These are phyloP conservation scores for Hippolais icterina DNA, from an alignment of 2,113 vertebrate genomes.

Conservation along the genomic window DNA sequence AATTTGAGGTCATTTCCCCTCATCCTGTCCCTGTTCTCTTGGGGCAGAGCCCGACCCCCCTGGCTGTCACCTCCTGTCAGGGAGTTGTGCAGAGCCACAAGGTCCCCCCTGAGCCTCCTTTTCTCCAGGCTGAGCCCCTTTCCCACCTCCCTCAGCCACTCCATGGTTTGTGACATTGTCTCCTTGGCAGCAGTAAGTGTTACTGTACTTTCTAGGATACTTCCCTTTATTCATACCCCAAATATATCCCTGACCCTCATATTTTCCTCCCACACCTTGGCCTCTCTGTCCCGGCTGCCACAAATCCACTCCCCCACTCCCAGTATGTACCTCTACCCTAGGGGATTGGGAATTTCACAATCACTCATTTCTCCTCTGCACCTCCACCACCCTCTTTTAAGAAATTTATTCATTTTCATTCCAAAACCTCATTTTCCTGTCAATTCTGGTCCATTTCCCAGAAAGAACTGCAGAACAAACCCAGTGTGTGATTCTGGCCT, in stretches of 20 bases:
- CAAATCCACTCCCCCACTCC: accelerated
- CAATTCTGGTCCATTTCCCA: background rate
- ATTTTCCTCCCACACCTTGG: background rate
- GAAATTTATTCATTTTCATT: background rate
- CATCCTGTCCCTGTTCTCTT: background rate
- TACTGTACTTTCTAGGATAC: background rate
- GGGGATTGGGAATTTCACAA: background rate
- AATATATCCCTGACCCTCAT: background rate
- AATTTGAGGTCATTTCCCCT: accelerated
- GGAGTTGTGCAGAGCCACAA: background rate
- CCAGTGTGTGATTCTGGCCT: background rate
- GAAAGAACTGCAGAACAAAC: background rate
- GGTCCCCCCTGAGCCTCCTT: background rate
- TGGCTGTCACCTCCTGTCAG: background rate
- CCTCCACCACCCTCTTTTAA: background rate
- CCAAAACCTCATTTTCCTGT: background rate
- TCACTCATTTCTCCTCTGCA: background rate
- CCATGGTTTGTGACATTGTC: background rate
- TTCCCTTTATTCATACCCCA: background rate
- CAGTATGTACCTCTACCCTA: background rate
- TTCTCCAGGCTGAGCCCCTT: background rate
- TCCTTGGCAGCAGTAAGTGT: background rate
- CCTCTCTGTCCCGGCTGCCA: background rate
- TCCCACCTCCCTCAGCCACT: background rate
- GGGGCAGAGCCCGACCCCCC: accelerated